Evolutionary conservation across 2,888 invertebrate genomes (phyloP), one percentile per base, ranked within the genome.

Genomic region (Buathra laborator): DNA sequence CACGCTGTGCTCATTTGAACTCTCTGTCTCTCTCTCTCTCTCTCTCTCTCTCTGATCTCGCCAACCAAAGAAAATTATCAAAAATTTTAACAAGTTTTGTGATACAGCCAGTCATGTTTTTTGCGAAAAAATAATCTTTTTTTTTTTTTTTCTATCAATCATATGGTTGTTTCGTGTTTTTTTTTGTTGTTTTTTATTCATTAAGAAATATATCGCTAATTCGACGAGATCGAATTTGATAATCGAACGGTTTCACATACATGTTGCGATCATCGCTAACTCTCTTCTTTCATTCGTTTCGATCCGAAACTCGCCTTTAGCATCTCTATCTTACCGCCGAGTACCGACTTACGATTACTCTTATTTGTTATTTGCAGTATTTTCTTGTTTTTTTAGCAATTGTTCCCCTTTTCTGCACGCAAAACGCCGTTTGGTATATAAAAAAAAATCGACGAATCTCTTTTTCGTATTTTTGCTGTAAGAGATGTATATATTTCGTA

Each of bases 301-400:
- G 70, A 44, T 12, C 37, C 64, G 59, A 53, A 48, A 24, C 29
- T 78, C 56, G 64, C 70, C 43, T 62, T 76, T 81, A 77, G 67
- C 70, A 85, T 16, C 56, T 16, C 56, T 53, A 68, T 76, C 29
- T 72, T 67, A 64, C 56, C 75, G 72, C 66, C 78, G 32, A 76
- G 19, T 71, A 62, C 66, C 76, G 74, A 83, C 81, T 85, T 86
- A 86, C 81, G 72, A 81, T 86, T 85, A 86, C 71, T 79, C 86
- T 86, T 87, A 86, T 82, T 85, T 79, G 46, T 84, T 71, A 86
- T 79, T 72, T 29, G 12, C 12, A 12, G 14, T 59, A 19, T 56
- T 56, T 53, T 56, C 19, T 24, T n/a, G n/a, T 59, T 66, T 67
- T 87, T 78, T 75, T 85, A 81, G 70, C 83, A 67, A 83, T 86